phyloP scores from a whole-genome alignment of 2,888 invertebrate genomes.

The Leuctra nigra region DNA sequence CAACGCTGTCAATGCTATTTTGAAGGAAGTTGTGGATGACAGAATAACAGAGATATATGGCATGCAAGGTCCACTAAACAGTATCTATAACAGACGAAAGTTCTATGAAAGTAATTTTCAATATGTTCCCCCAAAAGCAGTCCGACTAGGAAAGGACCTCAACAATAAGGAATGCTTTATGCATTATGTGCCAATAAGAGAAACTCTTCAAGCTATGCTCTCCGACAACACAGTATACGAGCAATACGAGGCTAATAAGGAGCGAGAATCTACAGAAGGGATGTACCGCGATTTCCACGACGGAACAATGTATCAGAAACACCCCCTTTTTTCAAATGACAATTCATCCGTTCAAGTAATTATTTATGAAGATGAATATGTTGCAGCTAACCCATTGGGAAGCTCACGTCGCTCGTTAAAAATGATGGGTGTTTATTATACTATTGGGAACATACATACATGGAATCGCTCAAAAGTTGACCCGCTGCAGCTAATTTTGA shows the following conservation, averaged over 20 bases:
- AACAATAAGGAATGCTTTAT: not conserved
- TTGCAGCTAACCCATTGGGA: conserved; percentile 2
- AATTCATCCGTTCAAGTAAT: not conserved
- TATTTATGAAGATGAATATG: not conserved
- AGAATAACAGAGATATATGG: no score
- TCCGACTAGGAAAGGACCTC: not conserved
- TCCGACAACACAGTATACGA: conserved; percentile 1
- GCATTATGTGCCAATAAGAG: conserved; percentile 8
- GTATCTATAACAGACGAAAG: not conserved
- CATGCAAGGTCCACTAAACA: not conserved
- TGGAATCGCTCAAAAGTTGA: conserved; percentile 10
- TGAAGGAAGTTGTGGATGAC: no score
- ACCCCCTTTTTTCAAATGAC: conserved; percentile 8
- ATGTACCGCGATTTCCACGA: not conserved
- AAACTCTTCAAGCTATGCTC: not conserved
- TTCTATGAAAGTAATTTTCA: conserved; percentile 7
- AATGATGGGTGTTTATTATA: conserved; percentile 15
- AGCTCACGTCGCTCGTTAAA: not conserved
- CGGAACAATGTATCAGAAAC: not conserved
- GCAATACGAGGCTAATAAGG: not conserved
- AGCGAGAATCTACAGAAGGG: no score
- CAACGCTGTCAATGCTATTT: no score
- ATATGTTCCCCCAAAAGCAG: not conserved
- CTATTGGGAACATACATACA: not conserved
- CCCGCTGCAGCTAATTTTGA: not conserved